These are phyloP conservation scores for Nicator chloris DNA, from an alignment of 2,113 vertebrate species.

Conservation along the genomic window DNA sequence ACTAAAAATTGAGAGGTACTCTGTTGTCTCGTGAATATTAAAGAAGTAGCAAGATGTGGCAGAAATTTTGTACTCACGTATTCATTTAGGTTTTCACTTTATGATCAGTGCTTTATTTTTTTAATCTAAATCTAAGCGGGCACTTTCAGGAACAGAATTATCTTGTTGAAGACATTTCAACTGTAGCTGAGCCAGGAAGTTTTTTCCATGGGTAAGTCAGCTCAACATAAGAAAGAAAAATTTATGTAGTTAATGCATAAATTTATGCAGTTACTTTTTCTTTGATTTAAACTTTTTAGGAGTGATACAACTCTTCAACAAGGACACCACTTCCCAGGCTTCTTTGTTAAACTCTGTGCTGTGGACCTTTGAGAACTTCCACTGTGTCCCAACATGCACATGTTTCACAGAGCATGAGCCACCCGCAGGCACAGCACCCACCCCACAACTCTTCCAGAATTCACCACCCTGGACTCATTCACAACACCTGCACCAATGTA, in stretches of 20 bases:
- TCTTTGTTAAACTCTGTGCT: background rate
- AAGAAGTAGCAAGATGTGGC: background rate
- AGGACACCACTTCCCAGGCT: background rate
- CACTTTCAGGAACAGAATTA: background rate
- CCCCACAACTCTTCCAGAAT: background rate
- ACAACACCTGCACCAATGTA: background rate
- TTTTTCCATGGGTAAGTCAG: background rate
- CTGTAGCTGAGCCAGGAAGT: background rate
- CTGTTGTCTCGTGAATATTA: background rate
- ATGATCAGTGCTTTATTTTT: background rate
- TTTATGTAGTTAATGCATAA: background rate
- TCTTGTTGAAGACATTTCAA: background rate
- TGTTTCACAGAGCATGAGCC: background rate
- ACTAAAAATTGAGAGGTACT: background rate
- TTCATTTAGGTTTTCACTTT: background rate
- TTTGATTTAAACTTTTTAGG: background rate
- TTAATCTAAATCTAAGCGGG: background rate
- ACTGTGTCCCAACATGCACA: background rate
- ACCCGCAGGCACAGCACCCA: background rate
- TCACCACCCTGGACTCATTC: background rate
- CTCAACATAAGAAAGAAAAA: background rate
- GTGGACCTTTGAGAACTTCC: background rate
- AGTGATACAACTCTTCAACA: background rate
- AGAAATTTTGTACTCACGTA: background rate
- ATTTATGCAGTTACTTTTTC: background rate